phyloP scores from a whole-genome alignment of 1,140 invertebrate genomes.

The Papilio polytes region DNA sequence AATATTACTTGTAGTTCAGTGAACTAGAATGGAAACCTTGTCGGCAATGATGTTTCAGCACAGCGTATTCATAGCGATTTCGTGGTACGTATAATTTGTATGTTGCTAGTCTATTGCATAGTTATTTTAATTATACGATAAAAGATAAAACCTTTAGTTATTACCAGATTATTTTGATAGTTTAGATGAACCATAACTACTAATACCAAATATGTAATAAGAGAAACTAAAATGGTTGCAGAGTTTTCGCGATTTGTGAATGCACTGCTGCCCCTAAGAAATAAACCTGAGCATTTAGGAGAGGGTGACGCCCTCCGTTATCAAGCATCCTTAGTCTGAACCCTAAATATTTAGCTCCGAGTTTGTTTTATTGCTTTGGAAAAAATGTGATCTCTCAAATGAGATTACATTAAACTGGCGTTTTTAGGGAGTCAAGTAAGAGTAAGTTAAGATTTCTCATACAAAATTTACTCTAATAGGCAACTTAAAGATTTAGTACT shows the following conservation, averaged over 20 bases:
- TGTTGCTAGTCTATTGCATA: neutral
- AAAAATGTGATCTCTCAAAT: neutral
- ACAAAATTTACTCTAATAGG: neutral
- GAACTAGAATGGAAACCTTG: slow-evolving; percentile 30
- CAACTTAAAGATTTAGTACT: too few species aligned
- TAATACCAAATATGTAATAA: too few species aligned
- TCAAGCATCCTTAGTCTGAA: neutral
- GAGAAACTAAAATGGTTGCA: neutral
- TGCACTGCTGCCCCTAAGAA: neutral
- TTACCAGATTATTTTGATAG: neutral
- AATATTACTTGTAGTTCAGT: slow-evolving; percentile 34
- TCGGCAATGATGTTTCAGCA: slow-evolving; percentile 16
- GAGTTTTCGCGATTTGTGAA: neutral
- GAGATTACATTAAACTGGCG: too few species aligned
- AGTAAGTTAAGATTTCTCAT: neutral
- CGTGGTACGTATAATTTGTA: neutral
- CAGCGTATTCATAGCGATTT: slow-evolving; percentile 11
- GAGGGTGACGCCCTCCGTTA: slow-evolving; percentile 16
- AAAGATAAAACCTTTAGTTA: neutral
- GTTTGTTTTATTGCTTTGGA: neutral
- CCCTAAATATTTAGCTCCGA: slow-evolving; percentile 2
- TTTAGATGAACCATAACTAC: neutral
- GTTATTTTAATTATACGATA: neutral
- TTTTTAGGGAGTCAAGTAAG: too few species aligned
- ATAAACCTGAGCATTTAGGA: neutral